Percentiles rank a stretch among this genome's conserved stretches.
phyloP scores from a whole-genome alignment of 2,888 invertebrate genomes.

The Oligia fasciuncula region DNA sequence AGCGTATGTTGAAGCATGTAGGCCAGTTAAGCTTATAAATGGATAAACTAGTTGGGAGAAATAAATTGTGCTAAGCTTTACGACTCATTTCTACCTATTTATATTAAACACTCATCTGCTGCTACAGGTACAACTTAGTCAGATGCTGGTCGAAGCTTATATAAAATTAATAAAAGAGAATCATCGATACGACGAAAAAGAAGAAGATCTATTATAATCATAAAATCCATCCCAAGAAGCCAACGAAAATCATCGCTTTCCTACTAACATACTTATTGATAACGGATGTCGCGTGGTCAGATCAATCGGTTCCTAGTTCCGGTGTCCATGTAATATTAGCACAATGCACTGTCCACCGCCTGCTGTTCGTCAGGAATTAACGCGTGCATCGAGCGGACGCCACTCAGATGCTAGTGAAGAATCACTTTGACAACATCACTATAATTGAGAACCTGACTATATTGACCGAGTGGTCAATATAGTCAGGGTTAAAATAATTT shows the following conservation, averaged over 20 bases:
- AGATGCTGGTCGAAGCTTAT: too few relatives aligned
- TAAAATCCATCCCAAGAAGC: not conserved
- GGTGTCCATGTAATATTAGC: slow-evolving; percentile 74
- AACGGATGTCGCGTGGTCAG: not conserved
- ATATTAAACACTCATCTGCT: not conserved
- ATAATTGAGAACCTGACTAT: not conserved
- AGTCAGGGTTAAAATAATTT: too few relatives aligned
- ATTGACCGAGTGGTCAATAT: not conserved
- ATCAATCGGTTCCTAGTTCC: slow-evolving; percentile 45
- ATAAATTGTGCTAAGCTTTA: not conserved
- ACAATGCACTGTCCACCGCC: slow-evolving; percentile 60
- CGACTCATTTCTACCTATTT: not conserved
- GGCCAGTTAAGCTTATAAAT: slow-evolving; percentile 3
- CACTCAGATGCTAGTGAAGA: slow-evolving; percentile 50
- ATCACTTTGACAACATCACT: slow-evolving; percentile 25
- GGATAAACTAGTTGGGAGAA: not conserved
- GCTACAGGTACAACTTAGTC: not conserved
- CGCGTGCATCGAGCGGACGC: slow-evolving; percentile 50
- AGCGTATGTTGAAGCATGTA: slow-evolving; percentile 2
- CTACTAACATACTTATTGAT: not conserved
- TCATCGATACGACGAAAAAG: too few relatives aligned
- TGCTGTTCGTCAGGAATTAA: slow-evolving; percentile 67
- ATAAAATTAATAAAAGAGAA: too few relatives aligned
- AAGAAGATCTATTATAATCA: not conserved
- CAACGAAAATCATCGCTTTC: not conserved